These are phyloP conservation scores for Carpatolechia fugitivella DNA, from an alignment of 2,888 invertebrate genomes.

Conservation along the genomic window DNA sequence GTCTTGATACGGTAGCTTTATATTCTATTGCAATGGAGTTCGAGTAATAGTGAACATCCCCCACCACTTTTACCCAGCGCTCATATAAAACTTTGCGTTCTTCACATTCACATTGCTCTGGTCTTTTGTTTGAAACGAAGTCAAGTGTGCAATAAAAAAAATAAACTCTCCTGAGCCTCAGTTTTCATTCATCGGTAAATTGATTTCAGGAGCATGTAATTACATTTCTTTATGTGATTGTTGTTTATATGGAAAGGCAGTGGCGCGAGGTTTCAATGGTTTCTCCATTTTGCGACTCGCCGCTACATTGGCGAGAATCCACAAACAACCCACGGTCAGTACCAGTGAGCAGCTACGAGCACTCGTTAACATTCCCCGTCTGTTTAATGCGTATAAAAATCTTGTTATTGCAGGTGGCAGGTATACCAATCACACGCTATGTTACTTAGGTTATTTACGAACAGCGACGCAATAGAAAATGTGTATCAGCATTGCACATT, in stretches of 20 bases:
- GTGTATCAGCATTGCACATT: slow-evolving; percentile 44
- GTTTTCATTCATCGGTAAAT: slow-evolving; percentile 15
- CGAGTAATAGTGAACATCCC: too few relatives aligned
- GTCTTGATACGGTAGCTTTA: too few relatives aligned
- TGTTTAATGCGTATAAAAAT: slow-evolving; percentile 7
- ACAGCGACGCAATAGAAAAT: slow-evolving; percentile 44
- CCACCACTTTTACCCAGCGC: too few relatives aligned
- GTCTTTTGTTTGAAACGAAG: background rate
- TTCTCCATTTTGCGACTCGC: slow-evolving; percentile 41
- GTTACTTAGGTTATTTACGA: slow-evolving; percentile 34
- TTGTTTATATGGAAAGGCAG: slow-evolving; percentile 57
- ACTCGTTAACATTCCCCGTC: slow-evolving; percentile 15
- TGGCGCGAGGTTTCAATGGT: slow-evolving; percentile 38
- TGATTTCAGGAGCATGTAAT: slow-evolving; percentile 64
- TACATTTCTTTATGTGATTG: slow-evolving; percentile 63
- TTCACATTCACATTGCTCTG: too few relatives aligned
- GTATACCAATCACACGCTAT: slow-evolving; percentile 3
- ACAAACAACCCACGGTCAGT: slow-evolving; percentile 24
- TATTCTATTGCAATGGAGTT: too few relatives aligned
- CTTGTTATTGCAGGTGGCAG: slow-evolving; percentile 6
- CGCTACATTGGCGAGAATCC: slow-evolving; percentile 40
- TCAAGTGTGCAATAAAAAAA: too few relatives aligned
- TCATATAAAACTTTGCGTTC: too few relatives aligned
- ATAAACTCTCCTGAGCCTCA: background rate
- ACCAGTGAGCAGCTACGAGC: background rate